Base-by-base conservation (phyloP, 2,888 invertebrate species). In the Hydriomena furcata region DNA sequence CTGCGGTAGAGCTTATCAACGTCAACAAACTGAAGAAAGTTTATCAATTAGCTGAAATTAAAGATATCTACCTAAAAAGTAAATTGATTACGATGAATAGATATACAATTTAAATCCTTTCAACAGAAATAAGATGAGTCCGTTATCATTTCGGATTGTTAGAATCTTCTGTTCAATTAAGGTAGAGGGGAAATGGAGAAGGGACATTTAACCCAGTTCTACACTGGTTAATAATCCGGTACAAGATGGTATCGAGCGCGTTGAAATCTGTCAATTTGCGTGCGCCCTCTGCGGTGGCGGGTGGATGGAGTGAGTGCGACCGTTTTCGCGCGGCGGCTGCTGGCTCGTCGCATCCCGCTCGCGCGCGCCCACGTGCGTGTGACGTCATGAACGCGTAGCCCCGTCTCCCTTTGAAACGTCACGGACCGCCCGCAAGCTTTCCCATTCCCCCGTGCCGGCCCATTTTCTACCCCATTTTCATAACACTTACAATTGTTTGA, bases 221-320 rank as follows among this genome's bases (percentile, higher is more conserved):
- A 62, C 55, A 37, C 65, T 62, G 68, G 59, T 62, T 74, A 71
- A 76, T 83, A 84, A 82, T 82, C 75, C 77, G 72, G 79, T 81
- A 78, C 79, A 73, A 84, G 84, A 84, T 84, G 72, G 83, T 85
- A 86, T 86, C 81, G 84, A 85, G 78, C 84, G 85, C 72, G 80
- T 74, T 76, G 76, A 81, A 78, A 82, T 79, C 81, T 82, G 83
- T 83, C 79, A 83, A 80, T 80, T 81, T 78, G 81, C 78, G 81
- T 76, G 81, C 82, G 70, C 81, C 79, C 80, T 75, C 68, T 68
- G 71, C 69, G 64, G 67, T 58, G 63, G 63, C 55, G 61, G 60
- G 58, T 42, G 66, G 48, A 32, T 31, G 25, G 68, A 57, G 73
- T 67, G 68, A 57, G 73, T 67, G 68, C 65, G 59, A 60, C 66